Conservation (phyloP, 2,113 vertebrate species). For the Peromyscus polionotus region DNA sequence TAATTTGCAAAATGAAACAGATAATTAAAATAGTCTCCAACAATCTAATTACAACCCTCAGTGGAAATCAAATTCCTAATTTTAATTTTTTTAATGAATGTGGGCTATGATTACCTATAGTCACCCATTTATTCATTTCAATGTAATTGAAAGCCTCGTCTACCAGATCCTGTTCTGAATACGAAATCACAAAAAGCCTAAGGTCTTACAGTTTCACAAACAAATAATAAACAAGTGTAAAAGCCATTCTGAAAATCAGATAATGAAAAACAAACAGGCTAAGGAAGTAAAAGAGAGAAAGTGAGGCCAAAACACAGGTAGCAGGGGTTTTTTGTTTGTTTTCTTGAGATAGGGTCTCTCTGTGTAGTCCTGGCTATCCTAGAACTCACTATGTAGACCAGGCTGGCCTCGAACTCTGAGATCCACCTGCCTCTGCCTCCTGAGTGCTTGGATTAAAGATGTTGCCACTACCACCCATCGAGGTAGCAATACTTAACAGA, state of each 20-base stretch:
- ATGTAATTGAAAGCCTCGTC: not conserved
- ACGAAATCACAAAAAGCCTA: not conserved
- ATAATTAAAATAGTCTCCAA: not conserved
- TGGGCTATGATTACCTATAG: not conserved
- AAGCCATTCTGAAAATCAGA: not conserved
- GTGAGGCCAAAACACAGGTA: not conserved
- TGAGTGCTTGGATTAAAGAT: not conserved
- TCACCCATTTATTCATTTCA: not conserved
- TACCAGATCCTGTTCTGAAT: not conserved
- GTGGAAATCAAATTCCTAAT: constrained; percentile 19
- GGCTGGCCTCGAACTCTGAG: not conserved
- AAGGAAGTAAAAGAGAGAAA: not conserved
- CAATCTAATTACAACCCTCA: not conserved
- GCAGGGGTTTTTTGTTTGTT: not conserved
- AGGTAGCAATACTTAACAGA: not conserved
- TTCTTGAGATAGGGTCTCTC: not conserved
- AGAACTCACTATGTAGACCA: not conserved
- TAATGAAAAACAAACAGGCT: not conserved
- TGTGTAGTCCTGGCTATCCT: not conserved
- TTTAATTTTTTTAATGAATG: not conserved
- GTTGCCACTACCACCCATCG: accelerated
- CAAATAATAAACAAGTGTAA: constrained; percentile 8
- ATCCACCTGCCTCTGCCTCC: not conserved
- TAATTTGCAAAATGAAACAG: constrained; percentile 52
- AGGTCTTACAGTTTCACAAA: not conserved